A percentile compares a stretch with the other conserved stretches of the same genome.
Evolutionary conservation across 1,140 invertebrate genomes (phyloP).

Genomic region (Tetramorium alpestre): DNA sequence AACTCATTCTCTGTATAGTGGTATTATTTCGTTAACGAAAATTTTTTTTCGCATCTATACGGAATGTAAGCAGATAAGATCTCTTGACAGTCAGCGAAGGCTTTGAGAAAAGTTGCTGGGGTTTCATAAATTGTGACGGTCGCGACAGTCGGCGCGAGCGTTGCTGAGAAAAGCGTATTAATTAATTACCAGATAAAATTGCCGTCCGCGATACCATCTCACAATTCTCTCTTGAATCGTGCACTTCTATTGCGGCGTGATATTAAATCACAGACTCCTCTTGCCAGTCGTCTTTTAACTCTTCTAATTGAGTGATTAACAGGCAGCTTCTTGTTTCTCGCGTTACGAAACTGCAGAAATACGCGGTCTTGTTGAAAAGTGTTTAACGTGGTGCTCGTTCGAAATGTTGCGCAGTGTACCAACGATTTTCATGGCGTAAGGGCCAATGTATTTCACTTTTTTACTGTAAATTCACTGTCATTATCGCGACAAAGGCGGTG

Average conservation of each 20-base stretch:
- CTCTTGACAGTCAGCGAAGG: conserved; percentile 31
- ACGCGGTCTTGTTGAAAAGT: neutral
- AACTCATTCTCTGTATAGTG: neutral
- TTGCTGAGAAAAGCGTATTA: conserved; percentile 33
- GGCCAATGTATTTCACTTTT: neutral
- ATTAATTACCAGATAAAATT: conserved; percentile 59
- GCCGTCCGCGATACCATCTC: neutral
- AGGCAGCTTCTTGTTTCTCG: conserved; percentile 24
- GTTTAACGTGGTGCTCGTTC: neutral
- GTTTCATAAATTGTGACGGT: conserved; percentile 54
- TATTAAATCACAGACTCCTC: conserved; percentile 44
- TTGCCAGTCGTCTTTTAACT: conserved; percentile 19
- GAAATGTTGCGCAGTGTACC: neutral
- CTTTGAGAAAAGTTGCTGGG: conserved; percentile 40
- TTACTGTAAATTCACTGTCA: conserved; percentile 2
- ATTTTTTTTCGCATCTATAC: neutral
- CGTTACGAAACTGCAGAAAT: neutral
- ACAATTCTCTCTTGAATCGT: conserved; percentile 21
- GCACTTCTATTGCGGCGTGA: conserved; percentile 26
- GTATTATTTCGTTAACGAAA: neutral
- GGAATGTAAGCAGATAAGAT: conserved; percentile 32
- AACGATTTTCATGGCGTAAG: neutral
- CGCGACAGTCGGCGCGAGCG: conserved; percentile 32
- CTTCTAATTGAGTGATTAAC: conserved; percentile 59
- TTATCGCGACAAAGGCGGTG: conserved; percentile 22